Percentiles rank a stretch among this genome's conserved stretches.
These are phyloP conservation scores for Spodoptera picta DNA, from an alignment of 2,888 invertebrate genomes.

Conservation along the genomic window DNA sequence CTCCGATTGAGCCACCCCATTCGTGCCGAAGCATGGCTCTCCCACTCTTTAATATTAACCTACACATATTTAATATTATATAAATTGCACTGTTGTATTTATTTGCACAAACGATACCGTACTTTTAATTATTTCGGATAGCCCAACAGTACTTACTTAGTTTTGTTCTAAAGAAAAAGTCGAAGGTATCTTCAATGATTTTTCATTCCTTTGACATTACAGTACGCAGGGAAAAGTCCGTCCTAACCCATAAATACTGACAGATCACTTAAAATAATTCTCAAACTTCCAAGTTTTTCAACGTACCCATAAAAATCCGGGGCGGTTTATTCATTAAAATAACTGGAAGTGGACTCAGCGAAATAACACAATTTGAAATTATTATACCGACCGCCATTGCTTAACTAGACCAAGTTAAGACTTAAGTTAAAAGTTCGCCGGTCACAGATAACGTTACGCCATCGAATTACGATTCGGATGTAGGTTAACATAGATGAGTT, in stretches of 20 bases:
- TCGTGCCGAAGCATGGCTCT: too few relatives aligned
- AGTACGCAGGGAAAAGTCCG: constrained; percentile 2
- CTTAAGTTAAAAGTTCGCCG: constrained; percentile 56
- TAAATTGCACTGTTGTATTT: too few relatives aligned
- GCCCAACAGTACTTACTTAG: not conserved
- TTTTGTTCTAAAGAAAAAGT: too few relatives aligned
- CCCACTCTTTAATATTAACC: too few relatives aligned
- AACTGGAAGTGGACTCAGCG: constrained; percentile 64
- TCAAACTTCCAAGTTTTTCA: constrained; percentile 50
- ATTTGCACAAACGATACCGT: too few relatives aligned
- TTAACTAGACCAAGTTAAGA: constrained; percentile 46
- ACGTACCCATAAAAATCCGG: constrained; percentile 55
- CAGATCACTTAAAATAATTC: constrained; percentile 38
- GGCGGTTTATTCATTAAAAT: constrained; percentile 69
- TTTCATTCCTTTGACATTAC: constrained; percentile 1
- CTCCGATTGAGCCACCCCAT: too few relatives aligned
- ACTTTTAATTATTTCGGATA: not conserved
- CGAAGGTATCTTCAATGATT: not conserved
- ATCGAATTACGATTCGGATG: constrained; percentile 46
- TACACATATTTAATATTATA: too few relatives aligned
- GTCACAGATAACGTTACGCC: constrained; percentile 46
- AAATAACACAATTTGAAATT: constrained; percentile 71
- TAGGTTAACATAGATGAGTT: constrained; percentile 42
- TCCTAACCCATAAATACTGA: constrained; percentile 25
- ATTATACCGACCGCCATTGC: constrained; percentile 59